phyloP scores from a whole-genome alignment of 2,888 invertebrate genomes.

The Troglohyphantes excavatus region DNA sequence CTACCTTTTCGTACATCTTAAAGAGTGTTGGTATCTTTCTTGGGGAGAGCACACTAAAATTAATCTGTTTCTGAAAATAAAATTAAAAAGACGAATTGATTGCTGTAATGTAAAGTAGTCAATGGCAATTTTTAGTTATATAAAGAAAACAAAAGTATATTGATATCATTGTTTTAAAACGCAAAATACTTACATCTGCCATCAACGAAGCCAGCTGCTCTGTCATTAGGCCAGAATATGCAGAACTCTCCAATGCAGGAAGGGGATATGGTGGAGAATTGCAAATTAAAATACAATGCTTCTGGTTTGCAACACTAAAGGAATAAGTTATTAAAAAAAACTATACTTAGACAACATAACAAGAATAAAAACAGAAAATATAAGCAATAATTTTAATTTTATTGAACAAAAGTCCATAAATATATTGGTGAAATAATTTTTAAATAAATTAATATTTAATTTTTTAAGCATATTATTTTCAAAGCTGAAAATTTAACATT shows the following conservation, averaged over 20 bases:
- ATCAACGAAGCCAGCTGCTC: constrained; percentile 91
- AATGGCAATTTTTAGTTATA: no score
- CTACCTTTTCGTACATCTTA: constrained; percentile 91
- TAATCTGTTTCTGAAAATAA: constrained; percentile 88
- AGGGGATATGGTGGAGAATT: constrained; percentile 96
- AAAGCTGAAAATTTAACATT: no score
- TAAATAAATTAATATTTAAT: no score
- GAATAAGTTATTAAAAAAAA: neutral
- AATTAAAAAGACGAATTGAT: no score
- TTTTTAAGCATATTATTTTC: no score
- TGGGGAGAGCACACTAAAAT: constrained; percentile 93
- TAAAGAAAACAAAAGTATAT: neutral
- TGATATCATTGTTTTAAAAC: no score
- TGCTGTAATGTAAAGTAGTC: neutral
- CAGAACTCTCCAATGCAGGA: constrained; percentile 89
- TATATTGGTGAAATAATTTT: no score
- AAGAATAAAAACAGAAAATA: no score
- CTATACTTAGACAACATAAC: no score
- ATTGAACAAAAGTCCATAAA: no score
- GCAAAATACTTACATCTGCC: constrained; percentile 86
- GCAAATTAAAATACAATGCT: constrained; percentile 92
- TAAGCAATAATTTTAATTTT: no score
- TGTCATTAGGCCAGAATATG: constrained; percentile 89
- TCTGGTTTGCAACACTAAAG: constrained; percentile 82
- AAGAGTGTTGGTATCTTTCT: constrained; percentile 92